Evolutionary conservation across 2,797 vertebrate species (phyloP), one percentile per base, ranked within the genome.

Genomic region (Macrochelys suwanniensis): DNA sequence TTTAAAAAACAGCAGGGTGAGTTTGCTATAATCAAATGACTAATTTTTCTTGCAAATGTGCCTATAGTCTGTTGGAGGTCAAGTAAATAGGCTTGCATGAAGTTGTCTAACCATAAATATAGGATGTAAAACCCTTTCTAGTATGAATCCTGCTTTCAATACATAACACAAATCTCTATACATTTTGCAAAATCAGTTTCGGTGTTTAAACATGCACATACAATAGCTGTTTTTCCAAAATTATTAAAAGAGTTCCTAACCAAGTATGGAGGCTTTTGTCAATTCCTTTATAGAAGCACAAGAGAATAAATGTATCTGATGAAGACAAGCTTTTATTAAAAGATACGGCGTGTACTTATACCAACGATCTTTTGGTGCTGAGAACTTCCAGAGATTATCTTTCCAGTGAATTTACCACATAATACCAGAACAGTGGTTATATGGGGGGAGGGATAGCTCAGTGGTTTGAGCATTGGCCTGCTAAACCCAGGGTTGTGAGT

Each of bases 341-440:
- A 47, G 15, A 5, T 1, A 16, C 0, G 47, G 26, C 0, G 19
- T 77, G 77, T 5, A 61, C 26, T 56, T 28, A 13, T 1, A 1
- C 3, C 56, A 13, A 47, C 78, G 45, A 74, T 50, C 7, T 50
- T 10, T 6, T 16, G 33, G n/a, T 11, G 28, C 0, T 78, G 5
- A 0, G 50, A 28, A 17, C 2, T 33, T 33, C 49, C 56, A 5
- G 51, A 84, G 49, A 25, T 37, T n/a, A 10, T 1, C 77, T 33
- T 59, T 3, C 51, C 54, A 47, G 42, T 0, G 1, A 1, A 0
- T 80, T 84, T 42, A 5, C 15, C 7, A 53, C 65, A 19, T 56
- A 6, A 5, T 57, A 57, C 56, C 5, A 57, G 56, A 57, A 26
- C 26, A 57, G 11, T 57, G 8, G 56, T 57, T n/a, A n/a, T n/a